Base-by-base conservation (phyloP, 2,888 invertebrate genomes). In the Capitulum mitella region DNA sequence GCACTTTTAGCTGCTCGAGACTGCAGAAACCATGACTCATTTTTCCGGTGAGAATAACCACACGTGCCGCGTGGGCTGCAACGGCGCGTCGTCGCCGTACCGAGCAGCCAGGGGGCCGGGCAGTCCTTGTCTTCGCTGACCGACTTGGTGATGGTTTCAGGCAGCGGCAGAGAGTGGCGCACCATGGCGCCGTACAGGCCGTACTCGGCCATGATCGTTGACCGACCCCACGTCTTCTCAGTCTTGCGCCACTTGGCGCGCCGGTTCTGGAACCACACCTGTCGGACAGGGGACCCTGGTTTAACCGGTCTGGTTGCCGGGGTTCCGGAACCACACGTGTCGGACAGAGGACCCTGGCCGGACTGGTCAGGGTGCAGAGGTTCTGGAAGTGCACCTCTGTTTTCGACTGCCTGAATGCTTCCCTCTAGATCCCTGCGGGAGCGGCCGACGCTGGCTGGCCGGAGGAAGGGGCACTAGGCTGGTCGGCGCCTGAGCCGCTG, bases 181-280 rank as follows among this genome's bases (percentile, higher is more conserved):
- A 99, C 99, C 99, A 99, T 99, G 83, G 99, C 99, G 0, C 99
- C 99, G 87, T 99, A 99, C 78, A 99, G 90, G 3, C 99, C 99
- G 86, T 99, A 99, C 87, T 99, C 99, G 82, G 99, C 99, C 99
- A 99, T 99, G 85, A 98, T 99, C 83, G 98, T 98, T 85, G 97
- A 96, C 84, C 97, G 90, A 77, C 99, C 99, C 99, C 99, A 99
- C 83, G 97, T 98, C 86, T 99, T 99, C 88, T 99, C 98, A 79
- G 98, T 99, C 87, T 99, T 99, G 81, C 98, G 92, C 98, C 98
- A 99, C 86, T 98, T 98, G 84, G 98, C 98, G 75, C 98, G 90
- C 43, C 98, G 91, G 87, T 99, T 99, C 89, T 97, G 97, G 87
- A 97, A 99, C 98, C 98, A 99, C 79, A 99, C 98, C 98, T 99